phyloP scores from a whole-genome alignment of 2,888 invertebrate species.

The Brachyopa scutellaris region DNA sequence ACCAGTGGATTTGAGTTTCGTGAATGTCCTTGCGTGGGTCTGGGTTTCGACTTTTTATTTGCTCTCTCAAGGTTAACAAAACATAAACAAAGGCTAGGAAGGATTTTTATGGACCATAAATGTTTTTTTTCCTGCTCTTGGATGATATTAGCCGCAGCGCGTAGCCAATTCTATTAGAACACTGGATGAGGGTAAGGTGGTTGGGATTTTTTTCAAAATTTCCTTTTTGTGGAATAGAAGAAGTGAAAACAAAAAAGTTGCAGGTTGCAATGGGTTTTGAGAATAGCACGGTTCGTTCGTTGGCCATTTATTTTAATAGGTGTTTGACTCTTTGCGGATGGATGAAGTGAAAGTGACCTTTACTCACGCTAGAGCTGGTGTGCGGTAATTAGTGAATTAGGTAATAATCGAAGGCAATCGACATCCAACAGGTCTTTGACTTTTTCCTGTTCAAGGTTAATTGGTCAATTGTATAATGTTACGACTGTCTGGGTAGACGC shows the following conservation, averaged over 20 bases:
- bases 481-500: not conserved
- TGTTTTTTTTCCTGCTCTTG: slow-evolving; percentile 41
- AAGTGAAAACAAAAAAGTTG: slow-evolving; percentile 44
- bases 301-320: slow-evolving; percentile 62
- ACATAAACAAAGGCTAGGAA: slow-evolving; percentile 67
- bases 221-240: slow-evolving; percentile 20
- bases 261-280: slow-evolving; percentile 65
- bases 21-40: slow-evolving; percentile 55
- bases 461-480: not conserved
- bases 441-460: slow-evolving; percentile 10
- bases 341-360: slow-evolving; percentile 37
- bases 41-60: slow-evolving; percentile 67
- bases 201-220: slow-evolving; percentile 24
- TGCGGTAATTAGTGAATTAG: slow-evolving; percentile 27
- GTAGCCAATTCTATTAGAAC: slow-evolving; percentile 48
- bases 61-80: slow-evolving; percentile 70
- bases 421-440: slow-evolving; percentile 9
- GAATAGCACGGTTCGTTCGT: slow-evolving; percentile 36
- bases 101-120: slow-evolving; percentile 72
- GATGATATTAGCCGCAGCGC: slow-evolving; percentile 60
- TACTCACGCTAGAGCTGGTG: not conserved
- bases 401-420: slow-evolving; percentile 27
- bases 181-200: slow-evolving; percentile 33
- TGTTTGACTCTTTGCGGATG: slow-evolving; percentile 41
- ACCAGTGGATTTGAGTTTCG: slow-evolving; percentile 63